A percentile compares a stretch with the other conserved stretches of the same genome.
phyloP scores from a whole-genome alignment of 2,888 invertebrate genomes.

The Argyra leucocephala region DNA sequence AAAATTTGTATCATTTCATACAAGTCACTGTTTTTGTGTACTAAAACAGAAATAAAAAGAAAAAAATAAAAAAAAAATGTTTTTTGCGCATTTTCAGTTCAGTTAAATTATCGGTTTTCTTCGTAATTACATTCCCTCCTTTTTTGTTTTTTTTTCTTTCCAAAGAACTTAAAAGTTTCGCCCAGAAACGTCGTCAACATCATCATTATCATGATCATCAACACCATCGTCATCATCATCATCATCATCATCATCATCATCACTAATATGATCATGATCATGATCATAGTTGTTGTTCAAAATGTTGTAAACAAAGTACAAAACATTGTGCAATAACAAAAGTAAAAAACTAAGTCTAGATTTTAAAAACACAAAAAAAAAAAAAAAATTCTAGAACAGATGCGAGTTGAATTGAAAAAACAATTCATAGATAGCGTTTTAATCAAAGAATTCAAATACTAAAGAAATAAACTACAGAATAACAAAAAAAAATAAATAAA shows the following conservation, averaged over 20 bases:
- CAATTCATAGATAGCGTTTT: background rate
- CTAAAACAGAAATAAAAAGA: background rate
- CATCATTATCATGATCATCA: background rate
- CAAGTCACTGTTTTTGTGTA: background rate
- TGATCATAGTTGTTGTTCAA: no score
- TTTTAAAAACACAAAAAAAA: background rate
- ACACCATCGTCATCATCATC: no score
- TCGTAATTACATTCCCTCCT: background rate
- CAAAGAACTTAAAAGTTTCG: background rate
- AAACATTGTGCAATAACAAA: background rate
- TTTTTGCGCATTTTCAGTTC: background rate
- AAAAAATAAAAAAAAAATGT: background rate
- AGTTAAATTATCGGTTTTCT: background rate
- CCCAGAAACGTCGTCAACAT: background rate
- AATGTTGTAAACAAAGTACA: no score
- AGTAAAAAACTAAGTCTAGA: background rate
- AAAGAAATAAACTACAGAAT: background rate
- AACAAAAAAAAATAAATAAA: background rate
- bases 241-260: no score
- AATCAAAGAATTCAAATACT: background rate
- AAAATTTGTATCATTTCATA: background rate
- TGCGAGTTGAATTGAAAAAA: background rate
- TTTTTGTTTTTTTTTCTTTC: no score
- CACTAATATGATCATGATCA: no score
- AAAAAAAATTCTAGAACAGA: background rate